phyloP scores from a whole-genome alignment of 2,888 invertebrate species.

The Scaptomyza flava region DNA sequence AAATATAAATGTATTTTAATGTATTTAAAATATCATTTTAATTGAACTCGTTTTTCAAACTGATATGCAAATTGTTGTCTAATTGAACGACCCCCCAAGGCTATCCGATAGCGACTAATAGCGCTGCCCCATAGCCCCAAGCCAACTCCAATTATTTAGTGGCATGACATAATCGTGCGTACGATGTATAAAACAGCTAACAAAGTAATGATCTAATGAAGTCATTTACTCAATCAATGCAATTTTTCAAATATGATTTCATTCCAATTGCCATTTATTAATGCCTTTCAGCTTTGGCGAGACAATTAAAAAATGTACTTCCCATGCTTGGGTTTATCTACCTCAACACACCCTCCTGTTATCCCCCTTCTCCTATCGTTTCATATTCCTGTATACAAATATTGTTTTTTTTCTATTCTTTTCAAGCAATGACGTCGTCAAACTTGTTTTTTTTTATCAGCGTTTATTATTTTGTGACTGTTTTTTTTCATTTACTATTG shows the following conservation, averaged over 20 bases:
- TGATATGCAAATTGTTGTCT: constrained; percentile 67
- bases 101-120: constrained; percentile 20
- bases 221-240: constrained; percentile 68
- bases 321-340: constrained; percentile 29
- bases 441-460: constrained; percentile 75
- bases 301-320: constrained; percentile 42
- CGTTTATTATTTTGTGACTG: constrained; percentile 75
- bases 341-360: not conserved
- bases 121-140: constrained; percentile 1
- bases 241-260: constrained; percentile 71
- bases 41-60: constrained; percentile 69
- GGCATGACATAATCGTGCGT: constrained; percentile 61
- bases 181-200: not conserved
- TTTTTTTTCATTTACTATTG: constrained; percentile 21
- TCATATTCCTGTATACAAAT: constrained; percentile 5
- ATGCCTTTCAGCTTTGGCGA: constrained; percentile 47
- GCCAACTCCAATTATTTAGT: constrained; percentile 18
- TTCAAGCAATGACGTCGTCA: constrained; percentile 71
- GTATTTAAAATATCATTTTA: constrained; percentile 37
- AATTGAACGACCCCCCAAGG: constrained; percentile 39
- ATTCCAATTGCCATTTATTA: constrained; percentile 49
- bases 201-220: constrained; percentile 63
- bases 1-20: constrained; percentile 1
- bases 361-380: not conserved
- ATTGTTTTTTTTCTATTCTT: constrained; percentile 3